Evolutionary conservation across 2,888 invertebrate genomes (phyloP), one percentile per base, ranked within the genome.

Genomic region (Fissipunctia ypsillon): DNA sequence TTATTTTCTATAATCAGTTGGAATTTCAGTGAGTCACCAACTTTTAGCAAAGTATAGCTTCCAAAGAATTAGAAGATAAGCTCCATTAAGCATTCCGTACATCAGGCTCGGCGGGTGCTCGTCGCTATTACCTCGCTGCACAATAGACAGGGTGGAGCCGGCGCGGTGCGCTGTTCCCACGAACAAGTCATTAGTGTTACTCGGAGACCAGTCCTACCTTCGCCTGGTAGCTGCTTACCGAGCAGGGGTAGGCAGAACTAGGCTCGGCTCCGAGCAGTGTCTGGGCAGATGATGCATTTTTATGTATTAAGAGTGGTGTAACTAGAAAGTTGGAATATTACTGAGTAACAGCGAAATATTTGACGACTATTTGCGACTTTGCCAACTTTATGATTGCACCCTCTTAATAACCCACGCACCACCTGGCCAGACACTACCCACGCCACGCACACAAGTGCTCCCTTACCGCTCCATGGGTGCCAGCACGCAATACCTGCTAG

Each of bases 171-270:
- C 25, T 22, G 69, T 65, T 81, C 81, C 69, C 85, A 81, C 75
- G 84, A 85, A 85, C 48, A 22, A 45, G 57, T 76, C 69, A 69
- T 85, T 84, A 85, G 75, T 52, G 67, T 45, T 64, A 54, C 65
- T 66, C 52, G 71, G 71, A 78, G 41, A 19, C 35, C 41, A 48
- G 41, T 4, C 19, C 41, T 50, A n/a, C 38, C 28, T 12, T 9
- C 67, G 45, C 14, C 31, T n/a, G 31, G 19, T 38, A 38, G 38
- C 28, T 66, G 19, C 31, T 19, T n/a, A 31, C n/a, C 60, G n/a
- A 31, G 19, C 43, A 43, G 16, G 28, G n/a, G 16, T n/a, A 25
- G 65, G 22, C 3, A 22, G 7, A 10, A 5, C 2, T 28, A 28
- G 38, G 16, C 14, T 41, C 66, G 28, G 28, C 5, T 41, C 25